These are phyloP conservation scores for Sinohyriopsis cumingii DNA, from an alignment of 2,888 invertebrate species.

Conservation along the genomic window DNA sequence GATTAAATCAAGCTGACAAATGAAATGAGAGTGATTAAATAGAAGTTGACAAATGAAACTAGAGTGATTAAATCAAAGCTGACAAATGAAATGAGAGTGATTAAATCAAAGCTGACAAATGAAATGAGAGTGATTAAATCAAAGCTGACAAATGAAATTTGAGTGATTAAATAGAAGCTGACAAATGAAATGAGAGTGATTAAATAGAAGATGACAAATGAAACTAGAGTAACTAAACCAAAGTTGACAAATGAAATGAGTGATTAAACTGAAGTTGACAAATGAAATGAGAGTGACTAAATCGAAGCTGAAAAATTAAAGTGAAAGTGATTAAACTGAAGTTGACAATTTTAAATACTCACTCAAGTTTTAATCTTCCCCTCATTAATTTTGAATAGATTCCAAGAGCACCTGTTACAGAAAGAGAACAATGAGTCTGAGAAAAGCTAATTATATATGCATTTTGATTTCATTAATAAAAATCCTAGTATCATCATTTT, in stretches of 20 bases:
- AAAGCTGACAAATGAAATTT: background rate
- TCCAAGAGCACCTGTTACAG: conserved; percentile 50
- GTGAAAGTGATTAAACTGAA: background rate
- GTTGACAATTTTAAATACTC: conserved; percentile 10
- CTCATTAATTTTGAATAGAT: conserved; percentile 53
- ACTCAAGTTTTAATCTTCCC: conserved; percentile 58
- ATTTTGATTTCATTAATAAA: too few species aligned
- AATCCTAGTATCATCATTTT: background rate
- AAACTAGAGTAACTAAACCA: background rate
- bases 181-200: too few species aligned
- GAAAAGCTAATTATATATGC: too few species aligned
- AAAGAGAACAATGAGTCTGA: conserved; percentile 1
- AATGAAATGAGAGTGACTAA: background rate
- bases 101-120: background rate
- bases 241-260: conserved; percentile 1
- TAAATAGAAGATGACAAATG: background rate
- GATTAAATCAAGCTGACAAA: too few species aligned
- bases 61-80: background rate
- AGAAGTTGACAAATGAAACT: background rate
- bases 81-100: background rate
- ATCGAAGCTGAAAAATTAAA: background rate
- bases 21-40: background rate
- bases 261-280: background rate
- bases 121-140: background rate
- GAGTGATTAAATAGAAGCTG: background rate